These are phyloP conservation scores for Sinocyclocheilus anophthalmus DNA, from an alignment of 2,113 vertebrate genomes.

Conservation along the genomic window DNA sequence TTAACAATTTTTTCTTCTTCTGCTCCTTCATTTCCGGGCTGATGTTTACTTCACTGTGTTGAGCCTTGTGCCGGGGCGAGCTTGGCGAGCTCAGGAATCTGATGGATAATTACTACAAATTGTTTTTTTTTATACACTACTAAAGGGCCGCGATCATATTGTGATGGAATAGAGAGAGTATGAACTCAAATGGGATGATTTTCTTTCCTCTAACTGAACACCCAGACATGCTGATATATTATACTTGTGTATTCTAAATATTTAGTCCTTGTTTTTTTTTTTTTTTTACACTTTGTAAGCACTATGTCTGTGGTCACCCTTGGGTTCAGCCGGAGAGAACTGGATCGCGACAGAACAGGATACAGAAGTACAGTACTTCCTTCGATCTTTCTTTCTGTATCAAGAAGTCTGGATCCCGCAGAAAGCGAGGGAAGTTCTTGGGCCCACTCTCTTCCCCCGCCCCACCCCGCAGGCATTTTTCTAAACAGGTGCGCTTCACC, in stretches of 20 bases:
- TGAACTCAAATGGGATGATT: slow-evolving; percentile 26
- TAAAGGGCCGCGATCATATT: slow-evolving; percentile 40
- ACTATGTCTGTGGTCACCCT: slow-evolving; percentile 17
- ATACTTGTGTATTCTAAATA: slow-evolving; percentile 37
- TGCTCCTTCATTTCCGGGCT: slow-evolving; percentile 58
- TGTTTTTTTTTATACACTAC: slow-evolving; percentile 40
- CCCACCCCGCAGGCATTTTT: slow-evolving; percentile 74
- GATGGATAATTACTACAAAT: slow-evolving; percentile 50
- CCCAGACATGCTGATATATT: slow-evolving; percentile 30
- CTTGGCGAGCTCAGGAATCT: slow-evolving; percentile 67
- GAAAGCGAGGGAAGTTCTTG: slow-evolving; percentile 34
- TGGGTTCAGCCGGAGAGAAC: slow-evolving; percentile 25
- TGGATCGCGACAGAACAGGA: background rate
- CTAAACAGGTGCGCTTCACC: slow-evolving; percentile 74
- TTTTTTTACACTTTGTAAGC: slow-evolving; percentile 25
- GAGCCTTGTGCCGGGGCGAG: slow-evolving; percentile 61
- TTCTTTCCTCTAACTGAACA: slow-evolving; percentile 21
- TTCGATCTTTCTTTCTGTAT: slow-evolving; percentile 25
- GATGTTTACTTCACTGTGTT: slow-evolving; percentile 69
- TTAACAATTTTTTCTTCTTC: slow-evolving; percentile 60
- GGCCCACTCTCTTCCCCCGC: slow-evolving; percentile 57
- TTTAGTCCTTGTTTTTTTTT: slow-evolving; percentile 1
- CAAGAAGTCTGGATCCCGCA: slow-evolving; percentile 8
- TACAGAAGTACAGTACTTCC: slow-evolving; percentile 38
- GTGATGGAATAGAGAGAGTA: slow-evolving; percentile 36